Conservation (phyloP, 35 echinoderm and acorn worm species). For the Ptychodera flava region DNA sequence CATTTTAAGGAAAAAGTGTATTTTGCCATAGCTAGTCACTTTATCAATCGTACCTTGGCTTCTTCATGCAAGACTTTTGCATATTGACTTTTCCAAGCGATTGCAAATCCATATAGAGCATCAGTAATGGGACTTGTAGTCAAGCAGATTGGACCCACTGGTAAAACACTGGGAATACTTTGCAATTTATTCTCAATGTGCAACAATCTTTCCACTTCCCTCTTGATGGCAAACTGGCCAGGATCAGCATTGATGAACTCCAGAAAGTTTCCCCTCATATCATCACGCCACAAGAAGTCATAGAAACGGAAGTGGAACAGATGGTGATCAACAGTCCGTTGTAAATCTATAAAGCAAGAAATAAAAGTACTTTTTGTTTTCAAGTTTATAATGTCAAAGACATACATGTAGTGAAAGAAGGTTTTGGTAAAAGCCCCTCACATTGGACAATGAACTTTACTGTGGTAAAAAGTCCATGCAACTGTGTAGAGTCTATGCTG, state of each 20-base stretch:
- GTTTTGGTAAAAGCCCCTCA: too few species aligned
- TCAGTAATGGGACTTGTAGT: conserved; percentile 86
- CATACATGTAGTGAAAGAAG: not conserved
- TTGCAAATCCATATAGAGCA: conserved; percentile 96
- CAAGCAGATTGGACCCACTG: conserved; percentile 67
- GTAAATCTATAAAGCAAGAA: conserved; percentile 53
- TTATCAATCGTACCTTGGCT: conserved; percentile 86
- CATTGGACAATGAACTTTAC: too few species aligned
- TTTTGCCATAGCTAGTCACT: too few species aligned
- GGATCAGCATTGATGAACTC: conserved; percentile 96
- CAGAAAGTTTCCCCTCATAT: conserved; percentile 79
- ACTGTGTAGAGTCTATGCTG: too few species aligned
- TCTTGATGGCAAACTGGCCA: conserved; percentile 69
- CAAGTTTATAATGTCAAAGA: not conserved
- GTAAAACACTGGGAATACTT: conserved; percentile 49
- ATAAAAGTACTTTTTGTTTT: not conserved
- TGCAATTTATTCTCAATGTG: conserved; percentile 95
- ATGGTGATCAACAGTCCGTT: conserved; percentile 76
- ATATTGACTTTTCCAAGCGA: conserved; percentile 95
- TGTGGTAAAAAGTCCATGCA: too few species aligned
- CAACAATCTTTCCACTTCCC: conserved; percentile 86
- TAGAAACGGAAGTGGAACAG: conserved; percentile 94
- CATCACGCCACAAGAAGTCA: conserved; percentile 97
- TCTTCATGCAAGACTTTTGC: conserved; percentile 92
- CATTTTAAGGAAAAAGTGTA: too few species aligned